Conservation (phyloP, 2,888 invertebrate genomes). For the Noctua pronuba region DNA sequence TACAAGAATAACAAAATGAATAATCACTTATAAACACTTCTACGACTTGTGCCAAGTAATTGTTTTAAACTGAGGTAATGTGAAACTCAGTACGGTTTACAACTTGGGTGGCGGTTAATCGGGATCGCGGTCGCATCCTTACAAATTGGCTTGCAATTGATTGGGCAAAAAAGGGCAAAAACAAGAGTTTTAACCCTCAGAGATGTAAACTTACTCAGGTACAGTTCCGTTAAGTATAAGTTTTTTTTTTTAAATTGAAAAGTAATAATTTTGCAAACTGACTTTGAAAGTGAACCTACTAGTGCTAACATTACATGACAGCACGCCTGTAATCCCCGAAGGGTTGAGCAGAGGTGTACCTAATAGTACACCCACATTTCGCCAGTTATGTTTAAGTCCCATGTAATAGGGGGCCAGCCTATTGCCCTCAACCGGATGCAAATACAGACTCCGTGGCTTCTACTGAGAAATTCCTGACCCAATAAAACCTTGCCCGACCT, state of each 20-base stretch:
- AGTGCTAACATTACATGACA: not conserved
- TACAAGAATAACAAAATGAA: slow-evolving; percentile 29
- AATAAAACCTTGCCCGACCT: too few species aligned
- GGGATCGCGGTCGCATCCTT: slow-evolving; percentile 29
- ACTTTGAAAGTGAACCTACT: not conserved
- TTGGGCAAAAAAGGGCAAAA: not conserved
- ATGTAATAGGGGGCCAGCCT: too few species aligned
- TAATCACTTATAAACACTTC: slow-evolving; percentile 38
- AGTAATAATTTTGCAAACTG: not conserved
- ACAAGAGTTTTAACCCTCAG: not conserved
- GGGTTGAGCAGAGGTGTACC: too few species aligned
- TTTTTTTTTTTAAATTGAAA: too few species aligned
- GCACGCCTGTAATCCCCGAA: too few species aligned
- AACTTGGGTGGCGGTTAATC: slow-evolving; percentile 50
- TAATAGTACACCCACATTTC: too few species aligned
- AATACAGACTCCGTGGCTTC: too few species aligned
- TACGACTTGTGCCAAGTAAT: slow-evolving; percentile 46
- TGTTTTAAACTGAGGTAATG: slow-evolving; percentile 47
- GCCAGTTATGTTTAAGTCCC: too few species aligned
- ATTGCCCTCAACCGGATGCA: too few species aligned
- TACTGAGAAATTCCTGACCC: too few species aligned
- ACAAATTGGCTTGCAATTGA: slow-evolving; percentile 12
- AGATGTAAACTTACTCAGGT: not conserved
- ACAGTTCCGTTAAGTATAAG: too few species aligned
- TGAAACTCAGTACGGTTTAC: slow-evolving; percentile 12